A percentile compares a stretch with the other conserved stretches of the same genome.
phyloP scores from a whole-genome alignment of 2,888 invertebrate species.

The Pimpla rufipes region DNA sequence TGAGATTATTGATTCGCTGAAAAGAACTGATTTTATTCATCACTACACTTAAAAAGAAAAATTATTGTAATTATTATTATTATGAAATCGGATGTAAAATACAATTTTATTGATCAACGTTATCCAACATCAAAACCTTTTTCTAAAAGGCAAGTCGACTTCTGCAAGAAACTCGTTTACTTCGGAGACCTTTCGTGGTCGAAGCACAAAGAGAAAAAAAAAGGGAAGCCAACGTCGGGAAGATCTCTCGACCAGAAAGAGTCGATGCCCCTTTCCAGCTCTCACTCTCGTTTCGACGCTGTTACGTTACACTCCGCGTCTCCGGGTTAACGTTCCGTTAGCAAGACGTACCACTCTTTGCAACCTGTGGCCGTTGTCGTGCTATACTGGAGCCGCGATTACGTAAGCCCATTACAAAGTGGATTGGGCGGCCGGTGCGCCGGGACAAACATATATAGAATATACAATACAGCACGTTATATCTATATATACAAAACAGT shows the following conservation, averaged over 20 bases:
- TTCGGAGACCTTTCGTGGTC: background rate
- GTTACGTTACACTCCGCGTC: constrained; percentile 28
- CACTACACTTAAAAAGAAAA: no score
- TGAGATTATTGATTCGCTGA: no score
- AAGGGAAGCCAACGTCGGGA: background rate
- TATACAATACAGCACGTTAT: background rate
- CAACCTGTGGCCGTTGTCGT: constrained; percentile 64
- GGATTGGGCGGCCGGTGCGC: constrained; percentile 1
- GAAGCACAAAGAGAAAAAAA: background rate
- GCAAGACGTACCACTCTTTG: constrained; percentile 43
- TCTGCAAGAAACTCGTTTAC: background rate
- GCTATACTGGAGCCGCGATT: constrained; percentile 51
- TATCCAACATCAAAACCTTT: background rate
- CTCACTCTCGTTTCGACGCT: constrained; percentile 58
- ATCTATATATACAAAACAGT: background rate
- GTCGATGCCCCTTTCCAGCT: constrained; percentile 55
- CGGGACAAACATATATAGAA: constrained; percentile 35
- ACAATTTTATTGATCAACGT: background rate
- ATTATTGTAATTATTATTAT: background rate
- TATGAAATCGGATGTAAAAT: background rate
- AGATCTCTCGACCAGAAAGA: constrained; percentile 47
- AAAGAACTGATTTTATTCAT: no score
- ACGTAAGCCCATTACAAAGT: constrained; percentile 58
- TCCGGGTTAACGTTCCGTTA: constrained; percentile 58
- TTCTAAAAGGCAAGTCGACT: background rate